These are phyloP conservation scores for Galerucella nymphaeae DNA, from an alignment of 2,888 invertebrate species.

Conservation along the genomic window DNA sequence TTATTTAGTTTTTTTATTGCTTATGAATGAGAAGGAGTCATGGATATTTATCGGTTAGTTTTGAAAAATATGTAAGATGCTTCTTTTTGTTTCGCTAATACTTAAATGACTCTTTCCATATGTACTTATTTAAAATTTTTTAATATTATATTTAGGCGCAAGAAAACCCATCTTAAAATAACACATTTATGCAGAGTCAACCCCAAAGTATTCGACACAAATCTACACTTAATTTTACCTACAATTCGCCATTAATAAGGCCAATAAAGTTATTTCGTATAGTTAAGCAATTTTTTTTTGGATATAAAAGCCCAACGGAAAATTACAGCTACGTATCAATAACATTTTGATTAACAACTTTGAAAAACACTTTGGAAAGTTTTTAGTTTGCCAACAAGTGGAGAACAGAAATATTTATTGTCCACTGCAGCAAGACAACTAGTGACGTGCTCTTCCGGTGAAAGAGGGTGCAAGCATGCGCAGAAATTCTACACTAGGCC, in stretches of 20 bases:
- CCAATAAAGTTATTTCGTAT: not conserved
- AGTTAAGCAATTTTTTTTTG: not conserved
- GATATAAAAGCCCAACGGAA: constrained; percentile 41
- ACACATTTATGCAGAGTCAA: too few relatives aligned
- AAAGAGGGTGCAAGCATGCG: constrained; percentile 51
- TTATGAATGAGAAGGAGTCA: not conserved
- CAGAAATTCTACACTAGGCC: constrained; percentile 54
- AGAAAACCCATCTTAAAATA: too few relatives aligned
- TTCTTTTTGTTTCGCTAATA: not conserved
- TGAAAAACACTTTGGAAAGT: constrained; percentile 58
- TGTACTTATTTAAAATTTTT: too few relatives aligned
- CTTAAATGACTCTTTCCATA: too few relatives aligned
- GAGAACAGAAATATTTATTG: constrained; percentile 60
- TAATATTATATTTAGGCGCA: too few relatives aligned
- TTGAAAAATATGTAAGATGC: not conserved
- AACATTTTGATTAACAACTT: constrained; percentile 65
- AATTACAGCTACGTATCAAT: constrained; percentile 54
- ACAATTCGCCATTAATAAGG: not conserved
- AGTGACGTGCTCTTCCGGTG: constrained; percentile 59
- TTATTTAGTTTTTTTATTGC: not conserved
- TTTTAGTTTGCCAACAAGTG: constrained; percentile 63
- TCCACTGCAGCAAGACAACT: constrained; percentile 62
- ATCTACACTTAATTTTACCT: not conserved
- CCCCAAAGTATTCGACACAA: too few relatives aligned
- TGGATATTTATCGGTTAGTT: not conserved